Base-by-base conservation (phyloP, 2,113 vertebrate genomes). In the Peromyscus leucopus region DNA sequence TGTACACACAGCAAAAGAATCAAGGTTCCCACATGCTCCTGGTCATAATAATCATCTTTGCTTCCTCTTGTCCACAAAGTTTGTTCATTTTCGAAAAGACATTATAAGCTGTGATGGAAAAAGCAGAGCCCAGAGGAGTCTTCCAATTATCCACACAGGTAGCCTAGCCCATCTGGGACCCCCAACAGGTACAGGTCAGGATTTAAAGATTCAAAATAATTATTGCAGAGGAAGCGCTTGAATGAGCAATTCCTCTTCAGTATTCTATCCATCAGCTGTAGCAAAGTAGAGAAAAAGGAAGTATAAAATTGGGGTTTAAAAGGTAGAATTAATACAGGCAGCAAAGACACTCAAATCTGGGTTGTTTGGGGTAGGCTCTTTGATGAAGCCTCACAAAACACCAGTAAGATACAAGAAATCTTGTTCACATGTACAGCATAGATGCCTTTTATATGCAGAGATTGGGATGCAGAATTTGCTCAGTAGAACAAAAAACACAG, bases 121-220 rank as follows among this genome's bases (percentile, higher is more conserved):
- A 96, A 90, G 90, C 86, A 86, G 76, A 74, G 72, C 94, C 97
- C 87, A 94, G 42, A 97, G 96, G 97, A 97, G 92, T 39, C 26
- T 1, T 93, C 95, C 95, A 98, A 96, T 97, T 98, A 97, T 95
- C 93, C 69, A 95, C 83, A 87, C 78, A 97, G 94, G 94, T 96
- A 96, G 96, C 86, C 63, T 84, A 83, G 61, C 59, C 89, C 82
- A 97, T 63, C 71, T 89, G 96, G 80, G 90, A 84, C 78, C 76
- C 71, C 72, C 39, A 55, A 93, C 39, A 93, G 94, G 69, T 78
- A 96, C 48, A 87, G 74, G 92, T 98, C 93, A 97, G 85, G 96
- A 98, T 92, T 98, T 98, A 97, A 98, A 94, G 95, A 98, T 97
- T 97, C 96, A 97, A 98, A 98, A 97, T 96, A 98, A 98, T 98